Evolutionary conservation across 2,797 vertebrate species (phyloP).

Genomic region (Meda fulgida): DNA sequence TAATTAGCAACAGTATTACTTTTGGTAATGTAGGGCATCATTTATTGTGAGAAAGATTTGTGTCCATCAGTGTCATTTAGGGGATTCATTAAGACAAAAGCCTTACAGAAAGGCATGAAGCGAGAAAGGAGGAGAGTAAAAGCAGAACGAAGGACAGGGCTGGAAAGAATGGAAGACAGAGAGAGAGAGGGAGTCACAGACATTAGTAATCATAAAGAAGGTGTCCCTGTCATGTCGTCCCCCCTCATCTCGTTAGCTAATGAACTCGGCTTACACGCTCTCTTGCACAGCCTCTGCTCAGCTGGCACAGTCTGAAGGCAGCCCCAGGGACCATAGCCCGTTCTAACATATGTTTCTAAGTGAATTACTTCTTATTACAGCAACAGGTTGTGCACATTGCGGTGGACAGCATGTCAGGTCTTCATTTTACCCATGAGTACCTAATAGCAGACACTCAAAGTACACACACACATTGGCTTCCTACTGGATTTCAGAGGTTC

Average conservation of each 20-base stretch:
- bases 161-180: neutral
- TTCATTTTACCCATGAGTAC: constrained; percentile 47
- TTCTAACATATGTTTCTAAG: constrained; percentile 53
- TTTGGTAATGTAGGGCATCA: constrained; percentile 34
- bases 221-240: constrained; percentile 26
- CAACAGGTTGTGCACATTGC: constrained; percentile 55
- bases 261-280: constrained; percentile 39
- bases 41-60: constrained; percentile 42
- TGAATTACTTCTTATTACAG: constrained; percentile 55
- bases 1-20: constrained; percentile 43
- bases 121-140: neutral
- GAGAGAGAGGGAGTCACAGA: constrained; percentile 19
- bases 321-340: constrained; percentile 30
- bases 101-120: constrained; percentile 14
- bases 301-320: constrained; percentile 16
- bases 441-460: constrained; percentile 31
- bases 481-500: constrained; percentile 45
- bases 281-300: constrained; percentile 32
- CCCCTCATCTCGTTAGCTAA: constrained; percentile 32
- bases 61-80: constrained; percentile 49
- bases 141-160: neutral
- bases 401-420: constrained; percentile 45
- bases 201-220: constrained; percentile 38
- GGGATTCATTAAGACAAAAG: constrained; percentile 51
- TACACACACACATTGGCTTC: constrained; percentile 35